Conservation (phyloP, 2,888 invertebrate genomes). For the Sericinus montela region DNA sequence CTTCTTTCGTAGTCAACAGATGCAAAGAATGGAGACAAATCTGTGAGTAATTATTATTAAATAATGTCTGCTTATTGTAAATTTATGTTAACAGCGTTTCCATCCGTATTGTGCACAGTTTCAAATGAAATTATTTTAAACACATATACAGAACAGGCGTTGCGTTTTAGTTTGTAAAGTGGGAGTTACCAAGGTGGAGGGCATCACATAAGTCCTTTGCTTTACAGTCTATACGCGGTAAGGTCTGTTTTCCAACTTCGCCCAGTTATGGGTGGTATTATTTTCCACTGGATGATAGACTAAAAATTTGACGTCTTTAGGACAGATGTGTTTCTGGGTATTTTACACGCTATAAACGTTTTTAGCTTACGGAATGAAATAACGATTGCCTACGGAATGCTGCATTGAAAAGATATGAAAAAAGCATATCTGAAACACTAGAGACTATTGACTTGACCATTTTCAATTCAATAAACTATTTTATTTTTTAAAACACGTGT, state of each 20-base stretch:
- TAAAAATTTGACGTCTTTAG: constrained; percentile 27
- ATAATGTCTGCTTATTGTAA: constrained; percentile 25
- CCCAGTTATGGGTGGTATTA: constrained; percentile 31
- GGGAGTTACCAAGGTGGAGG: constrained; percentile 75
- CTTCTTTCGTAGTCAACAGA: constrained; percentile 61
- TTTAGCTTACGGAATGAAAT: constrained; percentile 9
- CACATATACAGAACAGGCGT: constrained; percentile 5
- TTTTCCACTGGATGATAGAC: constrained; percentile 27
- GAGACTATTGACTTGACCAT: no score
- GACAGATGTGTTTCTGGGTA: constrained; percentile 40
- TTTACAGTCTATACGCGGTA: constrained; percentile 61
- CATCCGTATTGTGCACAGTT: constrained; percentile 8
- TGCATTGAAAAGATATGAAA: constrained; percentile 18
- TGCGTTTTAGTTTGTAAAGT: constrained; percentile 71
- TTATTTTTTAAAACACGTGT: no score
- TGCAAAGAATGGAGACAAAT: constrained; percentile 62
- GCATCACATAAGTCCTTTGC: constrained; percentile 72
- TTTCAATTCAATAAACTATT: no score
- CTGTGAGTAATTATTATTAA: constrained; percentile 63
- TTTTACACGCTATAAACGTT: constrained; percentile 40
- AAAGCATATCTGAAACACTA: no score
- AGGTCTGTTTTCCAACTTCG: constrained; percentile 54
- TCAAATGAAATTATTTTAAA: constrained; percentile 19
- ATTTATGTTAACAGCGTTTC: constrained; percentile 13
- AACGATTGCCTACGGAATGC: constrained; percentile 25